Evolutionary conservation across 2,888 invertebrate genomes (phyloP).

Genomic region (Oxyscelio sp.): DNA sequence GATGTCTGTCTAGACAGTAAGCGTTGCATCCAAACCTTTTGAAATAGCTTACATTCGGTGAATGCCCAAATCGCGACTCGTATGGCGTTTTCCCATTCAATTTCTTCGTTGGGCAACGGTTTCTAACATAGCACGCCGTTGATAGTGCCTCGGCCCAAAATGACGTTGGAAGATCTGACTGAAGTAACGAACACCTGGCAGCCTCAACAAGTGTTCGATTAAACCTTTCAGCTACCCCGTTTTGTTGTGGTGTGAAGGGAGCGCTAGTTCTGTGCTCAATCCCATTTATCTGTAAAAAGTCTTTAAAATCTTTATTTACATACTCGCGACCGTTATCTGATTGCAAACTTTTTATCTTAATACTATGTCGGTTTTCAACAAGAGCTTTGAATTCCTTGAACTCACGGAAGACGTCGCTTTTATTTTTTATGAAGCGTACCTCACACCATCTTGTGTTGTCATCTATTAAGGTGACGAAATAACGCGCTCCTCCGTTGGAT

Average conservation of each 20-base stretch:
- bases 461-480: conserved; percentile 78
- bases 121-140: conserved; percentile 76
- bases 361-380: conserved; percentile 65
- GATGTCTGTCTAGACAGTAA: no score
- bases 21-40: no score
- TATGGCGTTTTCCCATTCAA: no score
- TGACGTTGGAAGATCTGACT: conserved; percentile 63
- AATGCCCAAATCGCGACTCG: no score
- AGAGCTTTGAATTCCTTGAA: conserved; percentile 64
- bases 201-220: conserved; percentile 78
- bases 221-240: no score
- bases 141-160: conserved; percentile 82
- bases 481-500: conserved; percentile 68
- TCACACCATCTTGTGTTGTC: no score
- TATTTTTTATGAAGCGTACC: no score
- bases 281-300: conserved; percentile 75
- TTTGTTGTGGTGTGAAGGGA: no score
- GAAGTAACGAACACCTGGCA: conserved; percentile 77
- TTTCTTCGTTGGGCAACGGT: no score
- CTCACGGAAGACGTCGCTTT: conserved; percentile 60
- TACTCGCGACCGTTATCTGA: conserved; percentile 77
- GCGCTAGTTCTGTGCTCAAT: no score
- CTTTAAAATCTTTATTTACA: no score
- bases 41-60: no score
- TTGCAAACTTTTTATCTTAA: conserved; percentile 71